Percentiles rank a stretch among this genome's conserved stretches.
These are phyloP conservation scores for Coracias cyanogaster DNA, from an alignment of 2,797 vertebrate species.

Conservation along the genomic window DNA sequence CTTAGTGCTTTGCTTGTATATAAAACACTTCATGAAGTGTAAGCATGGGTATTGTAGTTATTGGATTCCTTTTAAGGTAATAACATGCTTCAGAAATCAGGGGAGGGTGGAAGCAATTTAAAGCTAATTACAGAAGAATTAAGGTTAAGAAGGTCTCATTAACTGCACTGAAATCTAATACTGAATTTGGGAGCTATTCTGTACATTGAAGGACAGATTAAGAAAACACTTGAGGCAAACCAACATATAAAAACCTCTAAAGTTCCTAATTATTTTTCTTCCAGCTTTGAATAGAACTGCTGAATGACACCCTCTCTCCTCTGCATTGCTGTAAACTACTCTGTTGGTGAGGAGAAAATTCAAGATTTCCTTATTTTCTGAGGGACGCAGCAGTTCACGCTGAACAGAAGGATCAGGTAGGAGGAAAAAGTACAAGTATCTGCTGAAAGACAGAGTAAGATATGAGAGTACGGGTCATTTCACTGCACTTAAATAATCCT, in stretches of 20 bases:
- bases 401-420: background rate
- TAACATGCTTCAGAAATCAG: background rate
- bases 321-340: background rate
- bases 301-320: background rate
- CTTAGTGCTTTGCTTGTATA: background rate
- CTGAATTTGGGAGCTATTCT: background rate
- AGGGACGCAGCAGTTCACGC: background rate
- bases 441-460: background rate
- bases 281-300: background rate
- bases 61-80: background rate
- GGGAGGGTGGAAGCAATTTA: background rate
- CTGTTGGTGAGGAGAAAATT: background rate
- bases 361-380: background rate
- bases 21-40: background rate
- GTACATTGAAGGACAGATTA: background rate
- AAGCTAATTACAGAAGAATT: background rate
- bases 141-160: background rate
- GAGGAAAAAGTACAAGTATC: background rate
- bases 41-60: background rate
- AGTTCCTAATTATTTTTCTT: background rate
- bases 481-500: background rate
- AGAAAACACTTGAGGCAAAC: background rate
- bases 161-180: background rate
- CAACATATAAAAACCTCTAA: background rate
- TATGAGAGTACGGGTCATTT: background rate